Percentiles rank a stretch among this genome's conserved stretches.
These are phyloP conservation scores for Zygogramma bicolorata DNA, from an alignment of 2,888 invertebrate genomes.

Conservation along the genomic window DNA sequence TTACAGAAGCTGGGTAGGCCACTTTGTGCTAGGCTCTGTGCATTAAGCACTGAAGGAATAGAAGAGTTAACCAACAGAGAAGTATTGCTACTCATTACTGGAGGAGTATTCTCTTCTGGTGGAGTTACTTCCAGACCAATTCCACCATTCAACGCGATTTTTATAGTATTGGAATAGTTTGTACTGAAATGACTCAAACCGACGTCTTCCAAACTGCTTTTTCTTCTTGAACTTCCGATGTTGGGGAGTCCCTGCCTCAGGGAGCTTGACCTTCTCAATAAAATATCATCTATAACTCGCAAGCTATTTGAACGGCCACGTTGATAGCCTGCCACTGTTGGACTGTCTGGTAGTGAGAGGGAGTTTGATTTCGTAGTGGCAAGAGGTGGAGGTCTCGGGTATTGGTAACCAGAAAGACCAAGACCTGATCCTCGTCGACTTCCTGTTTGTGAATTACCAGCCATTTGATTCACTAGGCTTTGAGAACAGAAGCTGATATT, in stretches of 20 bases:
- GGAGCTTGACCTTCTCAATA: slow-evolving; percentile 86
- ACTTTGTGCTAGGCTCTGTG: slow-evolving; percentile 60
- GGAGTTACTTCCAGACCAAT: slow-evolving; percentile 82
- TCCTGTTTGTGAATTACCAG: slow-evolving; percentile 68
- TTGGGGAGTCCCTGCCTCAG: slow-evolving; percentile 83
- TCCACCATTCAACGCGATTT: slow-evolving; percentile 87
- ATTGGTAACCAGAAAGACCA: slow-evolving; percentile 69
- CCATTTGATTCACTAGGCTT: slow-evolving; percentile 76
- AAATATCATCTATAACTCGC: slow-evolving; percentile 87
- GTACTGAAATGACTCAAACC: slow-evolving; percentile 85
- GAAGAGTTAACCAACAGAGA: slow-evolving; percentile 69
- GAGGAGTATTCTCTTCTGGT: slow-evolving; percentile 71
- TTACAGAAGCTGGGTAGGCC: slow-evolving; percentile 57
- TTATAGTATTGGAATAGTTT: slow-evolving; percentile 81
- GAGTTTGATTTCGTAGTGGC: slow-evolving; percentile 90
- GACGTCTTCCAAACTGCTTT: slow-evolving; percentile 88
- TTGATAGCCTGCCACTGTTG: slow-evolving; percentile 83
- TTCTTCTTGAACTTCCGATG: slow-evolving; percentile 74
- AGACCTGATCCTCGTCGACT: slow-evolving; percentile 65
- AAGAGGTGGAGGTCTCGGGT: slow-evolving; percentile 81
- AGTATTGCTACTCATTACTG: slow-evolving; percentile 70
- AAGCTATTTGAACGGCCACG: slow-evolving; percentile 86
- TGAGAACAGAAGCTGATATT: slow-evolving; percentile 92
- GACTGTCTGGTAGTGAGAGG: slow-evolving; percentile 89
- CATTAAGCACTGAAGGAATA: slow-evolving; percentile 51